phyloP scores from a whole-genome alignment of 2,113 vertebrate species.

The Boulengeromyrus knoepffleri region DNA sequence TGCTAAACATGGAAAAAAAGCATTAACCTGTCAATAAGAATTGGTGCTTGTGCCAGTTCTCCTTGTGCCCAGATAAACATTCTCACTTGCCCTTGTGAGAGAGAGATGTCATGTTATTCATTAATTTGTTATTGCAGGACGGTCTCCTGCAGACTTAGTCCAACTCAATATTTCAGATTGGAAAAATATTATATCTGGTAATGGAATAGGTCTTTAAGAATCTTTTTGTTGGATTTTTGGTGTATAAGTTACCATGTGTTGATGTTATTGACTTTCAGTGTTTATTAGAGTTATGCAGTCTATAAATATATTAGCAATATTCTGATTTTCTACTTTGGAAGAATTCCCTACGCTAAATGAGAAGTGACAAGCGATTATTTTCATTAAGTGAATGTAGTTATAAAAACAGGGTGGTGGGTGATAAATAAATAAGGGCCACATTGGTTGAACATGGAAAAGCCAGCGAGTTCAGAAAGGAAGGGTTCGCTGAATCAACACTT shows the following conservation, averaged over 20 bases:
- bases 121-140: neutral
- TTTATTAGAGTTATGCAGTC: neutral
- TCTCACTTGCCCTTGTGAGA: neutral
- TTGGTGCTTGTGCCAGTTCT: neutral
- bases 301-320: neutral
- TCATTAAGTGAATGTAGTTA: neutral
- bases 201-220: neutral
- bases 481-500: constrained; percentile 36
- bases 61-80: neutral
- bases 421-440: neutral
- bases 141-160: neutral
- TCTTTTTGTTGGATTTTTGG: neutral
- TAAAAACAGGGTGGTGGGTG: neutral
- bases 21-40: neutral
- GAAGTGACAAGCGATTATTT: neutral
- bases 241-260: neutral
- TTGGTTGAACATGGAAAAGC: constrained; percentile 8
- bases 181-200: neutral
- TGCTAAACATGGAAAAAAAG: neutral
- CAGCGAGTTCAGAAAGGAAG: constrained; percentile 16
- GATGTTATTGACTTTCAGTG: neutral
- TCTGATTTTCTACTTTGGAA: neutral
- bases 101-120: neutral
- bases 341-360: constrained; percentile 13
- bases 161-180: neutral